A percentile compares a stretch with the other conserved stretches of the same genome.
Conservation (phyloP, 2,888 invertebrate species). For the Leptopilina myrica region DNA sequence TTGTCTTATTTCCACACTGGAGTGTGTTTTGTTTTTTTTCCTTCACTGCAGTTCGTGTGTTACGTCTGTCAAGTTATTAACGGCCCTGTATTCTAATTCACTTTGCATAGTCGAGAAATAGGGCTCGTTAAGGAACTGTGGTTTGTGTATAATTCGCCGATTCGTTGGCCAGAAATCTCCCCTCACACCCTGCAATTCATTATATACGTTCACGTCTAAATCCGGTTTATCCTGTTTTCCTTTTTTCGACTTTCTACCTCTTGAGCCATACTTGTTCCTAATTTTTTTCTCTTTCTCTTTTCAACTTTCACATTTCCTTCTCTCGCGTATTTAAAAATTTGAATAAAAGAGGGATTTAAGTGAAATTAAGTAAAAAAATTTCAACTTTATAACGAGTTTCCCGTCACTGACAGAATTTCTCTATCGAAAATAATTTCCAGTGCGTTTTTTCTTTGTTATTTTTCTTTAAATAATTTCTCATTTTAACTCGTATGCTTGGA, state of each 20-base stretch:
- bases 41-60: slow-evolving; percentile 27
- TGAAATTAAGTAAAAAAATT: not conserved
- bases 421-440: too few species aligned
- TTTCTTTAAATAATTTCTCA: too few species aligned
- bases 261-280: not conserved
- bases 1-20: slow-evolving; percentile 27
- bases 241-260: not conserved
- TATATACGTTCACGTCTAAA: slow-evolving; percentile 42
- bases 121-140: slow-evolving; percentile 57
- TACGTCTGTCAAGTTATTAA: slow-evolving; percentile 58
- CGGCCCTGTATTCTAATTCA: slow-evolving; percentile 62
- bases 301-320: not conserved
- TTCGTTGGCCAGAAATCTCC: slow-evolving; percentile 55
- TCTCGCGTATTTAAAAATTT: not conserved
- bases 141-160: slow-evolving; percentile 64
- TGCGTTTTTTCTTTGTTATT: too few species aligned
- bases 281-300: not conserved
- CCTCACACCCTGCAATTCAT: slow-evolving; percentile 48
- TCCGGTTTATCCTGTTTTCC: slow-evolving; percentile 6
- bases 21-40: slow-evolving; percentile 45
- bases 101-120: slow-evolving; percentile 54
- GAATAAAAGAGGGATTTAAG: not conserved
- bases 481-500: too few species aligned
- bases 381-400: not conserved
- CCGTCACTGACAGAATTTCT: too few species aligned